A percentile compares a stretch with the other conserved stretches of the same genome.
phyloP scores from a whole-genome alignment of 2,888 invertebrate species.

The Mesoligia furuncula region DNA sequence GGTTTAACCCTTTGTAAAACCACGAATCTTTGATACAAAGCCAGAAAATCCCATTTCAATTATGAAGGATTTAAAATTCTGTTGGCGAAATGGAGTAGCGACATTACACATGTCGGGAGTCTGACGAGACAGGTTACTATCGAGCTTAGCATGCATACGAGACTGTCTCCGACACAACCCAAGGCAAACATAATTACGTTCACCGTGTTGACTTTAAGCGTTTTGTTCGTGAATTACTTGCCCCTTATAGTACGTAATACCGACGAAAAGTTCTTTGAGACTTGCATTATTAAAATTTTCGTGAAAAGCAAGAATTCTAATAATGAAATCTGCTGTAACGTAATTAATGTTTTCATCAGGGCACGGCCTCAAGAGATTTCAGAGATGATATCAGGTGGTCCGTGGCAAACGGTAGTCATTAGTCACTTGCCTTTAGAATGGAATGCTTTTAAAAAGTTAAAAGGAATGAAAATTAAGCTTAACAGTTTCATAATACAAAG shows the following conservation, averaged over 20 bases:
- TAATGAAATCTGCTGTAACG: constrained; percentile 32
- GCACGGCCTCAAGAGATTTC: constrained; percentile 18
- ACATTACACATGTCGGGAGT: constrained; percentile 30
- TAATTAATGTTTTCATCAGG: constrained; percentile 46
- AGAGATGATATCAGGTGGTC: constrained; percentile 29
- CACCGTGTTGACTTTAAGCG: constrained; percentile 69
- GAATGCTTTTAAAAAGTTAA: constrained; percentile 27
- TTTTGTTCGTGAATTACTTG: constrained; percentile 70
- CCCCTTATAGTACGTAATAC: neutral
- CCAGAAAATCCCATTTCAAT: constrained; percentile 49
- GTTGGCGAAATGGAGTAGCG: constrained; percentile 47
- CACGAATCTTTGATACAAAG: constrained; percentile 19
- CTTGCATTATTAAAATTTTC: constrained; percentile 38
- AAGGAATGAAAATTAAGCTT: constrained; percentile 18
- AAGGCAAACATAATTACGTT: constrained; percentile 76
- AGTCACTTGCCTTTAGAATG: constrained; percentile 21
- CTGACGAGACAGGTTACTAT: constrained; percentile 47
- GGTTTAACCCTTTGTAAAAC: neutral
- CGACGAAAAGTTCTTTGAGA: constrained; percentile 6
- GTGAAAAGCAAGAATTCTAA: constrained; percentile 29
- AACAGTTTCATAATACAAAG: constrained; percentile 19
- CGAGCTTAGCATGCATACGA: constrained; percentile 68
- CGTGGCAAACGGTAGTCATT: constrained; percentile 35
- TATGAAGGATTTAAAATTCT: constrained; percentile 55
- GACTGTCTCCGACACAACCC: constrained; percentile 67